Conservation (phyloP, 2,888 invertebrate genomes). For the Andrena haemorrhoa region DNA sequence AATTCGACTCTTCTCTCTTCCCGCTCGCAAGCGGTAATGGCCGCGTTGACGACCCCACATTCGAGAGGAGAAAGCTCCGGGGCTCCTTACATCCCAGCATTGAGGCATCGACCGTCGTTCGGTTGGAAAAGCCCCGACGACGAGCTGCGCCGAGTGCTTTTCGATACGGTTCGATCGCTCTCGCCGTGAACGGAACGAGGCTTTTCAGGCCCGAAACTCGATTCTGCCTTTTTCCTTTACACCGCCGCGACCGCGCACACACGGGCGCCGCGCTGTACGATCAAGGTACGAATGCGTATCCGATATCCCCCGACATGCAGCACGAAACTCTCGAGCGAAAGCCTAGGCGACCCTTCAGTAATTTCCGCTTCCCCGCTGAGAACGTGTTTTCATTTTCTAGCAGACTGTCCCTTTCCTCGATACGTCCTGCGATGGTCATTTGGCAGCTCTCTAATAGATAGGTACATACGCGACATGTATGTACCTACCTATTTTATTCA, state of each 20-base stretch:
- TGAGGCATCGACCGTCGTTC: conserved; percentile 51
- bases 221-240: conserved; percentile 47
- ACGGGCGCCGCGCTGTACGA: conserved; percentile 12
- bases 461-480: too few relatives aligned
- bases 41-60: conserved; percentile 43
- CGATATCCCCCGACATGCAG: conserved; percentile 21
- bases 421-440: too few relatives aligned
- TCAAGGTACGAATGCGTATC: conserved; percentile 43
- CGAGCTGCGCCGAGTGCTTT: conserved; percentile 65
- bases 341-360: conserved; percentile 4
- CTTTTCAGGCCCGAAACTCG: conserved; percentile 57
- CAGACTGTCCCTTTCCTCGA: conserved; percentile 1
- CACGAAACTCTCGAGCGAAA: conserved; percentile 16
- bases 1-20: conserved; percentile 43
- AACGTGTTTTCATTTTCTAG: background rate
- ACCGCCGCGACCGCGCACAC: background rate
- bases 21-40: conserved; percentile 21
- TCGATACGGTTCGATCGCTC: conserved; percentile 68
- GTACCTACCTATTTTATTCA: too few relatives aligned
- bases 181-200: conserved; percentile 53
- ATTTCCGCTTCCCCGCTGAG: background rate
- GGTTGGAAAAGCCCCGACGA: conserved; percentile 52
- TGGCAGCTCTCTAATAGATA: too few relatives aligned
- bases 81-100: conserved; percentile 40
- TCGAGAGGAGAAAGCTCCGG: conserved; percentile 33